Conservation (phyloP, 2,888 invertebrate genomes). For the Heliconius ismenius region DNA sequence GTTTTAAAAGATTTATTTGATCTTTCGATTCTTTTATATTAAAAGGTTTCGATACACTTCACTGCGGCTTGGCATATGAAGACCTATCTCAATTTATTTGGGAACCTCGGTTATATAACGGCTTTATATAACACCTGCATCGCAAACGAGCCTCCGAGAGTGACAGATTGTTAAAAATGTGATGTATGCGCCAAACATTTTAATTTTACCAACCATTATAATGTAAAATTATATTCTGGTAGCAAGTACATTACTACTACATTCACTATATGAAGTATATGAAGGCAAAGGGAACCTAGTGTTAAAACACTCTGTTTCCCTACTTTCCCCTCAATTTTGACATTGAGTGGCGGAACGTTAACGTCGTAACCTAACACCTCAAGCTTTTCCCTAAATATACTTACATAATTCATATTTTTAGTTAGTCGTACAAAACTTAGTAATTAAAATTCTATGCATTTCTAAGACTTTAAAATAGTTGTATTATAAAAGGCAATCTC, state of each 20-base stretch:
- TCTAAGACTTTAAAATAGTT: not conserved
- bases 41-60: conserved; percentile 15
- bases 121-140: conserved; percentile 26
- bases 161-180: conserved; percentile 24
- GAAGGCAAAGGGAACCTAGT: not conserved
- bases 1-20: conserved; percentile 15
- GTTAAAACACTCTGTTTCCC: not conserved
- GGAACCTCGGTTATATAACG: conserved; percentile 10
- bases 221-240: not conserved
- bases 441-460: not conserved
- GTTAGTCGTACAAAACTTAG: not conserved
- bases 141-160: conserved; percentile 11
- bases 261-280: not conserved
- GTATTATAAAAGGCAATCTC: not conserved
- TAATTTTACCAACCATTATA: not conserved
- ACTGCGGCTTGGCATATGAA: conserved; percentile 22
- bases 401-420: not conserved
- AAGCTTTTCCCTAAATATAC: not conserved
- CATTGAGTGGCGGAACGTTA: not conserved
- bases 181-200: conserved; percentile 9
- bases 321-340: not conserved
- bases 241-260: too few species aligned
- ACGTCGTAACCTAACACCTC: not conserved
- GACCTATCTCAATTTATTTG: conserved; percentile 13
- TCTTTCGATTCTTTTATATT: conserved; percentile 15